Evolutionary conservation across 2,888 invertebrate genomes (phyloP).

Genomic region (Melanchra persicariae): DNA sequence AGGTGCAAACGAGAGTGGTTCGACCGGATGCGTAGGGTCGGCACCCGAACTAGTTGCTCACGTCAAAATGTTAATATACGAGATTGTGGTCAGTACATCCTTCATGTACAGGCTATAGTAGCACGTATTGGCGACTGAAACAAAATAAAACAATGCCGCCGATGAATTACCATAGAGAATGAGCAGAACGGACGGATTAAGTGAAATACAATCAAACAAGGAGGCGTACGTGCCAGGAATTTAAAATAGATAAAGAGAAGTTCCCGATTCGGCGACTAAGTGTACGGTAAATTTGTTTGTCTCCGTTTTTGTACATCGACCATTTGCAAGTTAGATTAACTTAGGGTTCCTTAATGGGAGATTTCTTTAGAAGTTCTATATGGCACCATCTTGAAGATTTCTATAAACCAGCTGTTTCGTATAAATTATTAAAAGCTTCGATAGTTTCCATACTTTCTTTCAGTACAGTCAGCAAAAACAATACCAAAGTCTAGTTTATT

Average conservation of each 20-base stretch:
- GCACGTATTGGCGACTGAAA: constrained; percentile 73
- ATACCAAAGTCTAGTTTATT: constrained; percentile 11
- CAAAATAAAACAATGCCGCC: constrained; percentile 87
- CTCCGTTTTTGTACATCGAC: constrained; percentile 68
- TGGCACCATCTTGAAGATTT: constrained; percentile 11
- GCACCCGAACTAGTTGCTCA: constrained; percentile 66
- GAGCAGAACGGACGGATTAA: constrained; percentile 88
- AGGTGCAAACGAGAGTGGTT: constrained; percentile 90
- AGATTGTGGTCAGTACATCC: constrained; percentile 69
- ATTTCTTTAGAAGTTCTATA: constrained; percentile 29
- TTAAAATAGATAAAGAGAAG: constrained; percentile 76
- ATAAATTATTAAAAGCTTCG: not conserved
- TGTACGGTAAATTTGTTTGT: constrained; percentile 74
- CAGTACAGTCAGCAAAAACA: constrained; percentile 22
- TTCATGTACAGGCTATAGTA: constrained; percentile 69
- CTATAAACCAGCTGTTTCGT: constrained; percentile 1
- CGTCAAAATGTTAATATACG: constrained; percentile 62
- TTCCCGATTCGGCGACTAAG: constrained; percentile 72
- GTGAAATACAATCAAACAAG: constrained; percentile 88
- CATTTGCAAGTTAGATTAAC: constrained; percentile 68
- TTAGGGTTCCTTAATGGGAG: constrained; percentile 58
- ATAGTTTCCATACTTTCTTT: not conserved
- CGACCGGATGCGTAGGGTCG: constrained; percentile 84
- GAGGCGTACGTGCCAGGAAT: constrained; percentile 81
- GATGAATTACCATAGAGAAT: constrained; percentile 89